phyloP scores from a whole-genome alignment of 2,797 vertebrate genomes.

The Gouania willdenowi region DNA sequence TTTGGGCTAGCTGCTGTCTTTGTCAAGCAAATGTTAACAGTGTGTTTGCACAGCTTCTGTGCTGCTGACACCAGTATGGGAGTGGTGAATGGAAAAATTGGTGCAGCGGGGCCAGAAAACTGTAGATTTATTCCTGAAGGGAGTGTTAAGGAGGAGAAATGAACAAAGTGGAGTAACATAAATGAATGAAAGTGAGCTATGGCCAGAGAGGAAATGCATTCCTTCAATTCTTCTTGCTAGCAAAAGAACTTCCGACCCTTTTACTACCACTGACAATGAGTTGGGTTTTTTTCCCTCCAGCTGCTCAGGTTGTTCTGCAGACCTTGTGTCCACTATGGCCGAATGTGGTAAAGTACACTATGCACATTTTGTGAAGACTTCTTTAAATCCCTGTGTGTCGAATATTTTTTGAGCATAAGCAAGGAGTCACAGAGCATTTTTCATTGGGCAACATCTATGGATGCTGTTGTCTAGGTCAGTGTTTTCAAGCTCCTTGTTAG shows the following conservation, averaged over 20 bases:
- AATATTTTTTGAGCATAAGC: too few relatives aligned
- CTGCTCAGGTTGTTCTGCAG: too few relatives aligned
- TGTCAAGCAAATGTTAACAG: conserved; percentile 30
- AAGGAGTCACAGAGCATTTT: too few relatives aligned
- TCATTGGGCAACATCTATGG: too few relatives aligned
- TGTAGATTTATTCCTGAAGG: conserved; percentile 24
- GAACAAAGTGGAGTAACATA: too few relatives aligned
- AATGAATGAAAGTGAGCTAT: background rate
- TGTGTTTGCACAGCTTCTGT: conserved; percentile 17
- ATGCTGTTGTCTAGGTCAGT: too few relatives aligned
- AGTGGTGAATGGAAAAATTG: conserved; percentile 32
- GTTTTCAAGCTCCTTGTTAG: too few relatives aligned
- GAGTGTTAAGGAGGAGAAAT: conserved; percentile 8
- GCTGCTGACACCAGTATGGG: conserved; percentile 2
- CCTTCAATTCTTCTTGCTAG: conserved; percentile 30
- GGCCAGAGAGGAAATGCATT: conserved; percentile 43
- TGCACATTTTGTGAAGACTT: too few relatives aligned
- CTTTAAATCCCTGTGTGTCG: too few relatives aligned
- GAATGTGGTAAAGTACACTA: too few relatives aligned
- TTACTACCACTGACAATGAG: conserved; percentile 29
- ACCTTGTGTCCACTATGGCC: too few relatives aligned
- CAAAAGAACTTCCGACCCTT: conserved; percentile 43
- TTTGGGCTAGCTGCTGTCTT: conserved; percentile 15
- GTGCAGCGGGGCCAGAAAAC: conserved; percentile 3
- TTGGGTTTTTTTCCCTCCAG: conserved; percentile 35